These are phyloP conservation scores for Rhodophaea formosa DNA, from an alignment of 2,888 invertebrate species.

Conservation along the genomic window DNA sequence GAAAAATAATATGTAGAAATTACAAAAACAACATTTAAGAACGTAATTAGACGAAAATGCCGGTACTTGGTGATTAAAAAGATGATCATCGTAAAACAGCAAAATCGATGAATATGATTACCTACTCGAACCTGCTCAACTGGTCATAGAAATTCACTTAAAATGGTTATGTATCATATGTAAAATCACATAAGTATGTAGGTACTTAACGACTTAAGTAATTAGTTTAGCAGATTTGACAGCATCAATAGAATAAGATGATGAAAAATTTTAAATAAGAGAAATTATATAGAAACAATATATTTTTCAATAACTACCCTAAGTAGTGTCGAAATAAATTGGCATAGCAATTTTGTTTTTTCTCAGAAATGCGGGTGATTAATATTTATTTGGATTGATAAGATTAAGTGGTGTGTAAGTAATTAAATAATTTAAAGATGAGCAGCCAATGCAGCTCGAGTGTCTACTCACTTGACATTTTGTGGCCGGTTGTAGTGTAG, in stretches of 20 bases:
- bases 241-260: background rate
- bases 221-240: too few relatives aligned
- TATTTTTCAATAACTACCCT: conserved; percentile 12
- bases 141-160: background rate
- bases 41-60: too few relatives aligned
- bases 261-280: background rate
- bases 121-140: background rate
- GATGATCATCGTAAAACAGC: too few relatives aligned
- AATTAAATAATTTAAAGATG: background rate
- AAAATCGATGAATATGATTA: too few relatives aligned
- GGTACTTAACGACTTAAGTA: too few relatives aligned
- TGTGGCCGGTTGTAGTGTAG: conserved; percentile 73
- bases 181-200: too few relatives aligned
- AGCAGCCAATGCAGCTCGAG: background rate
- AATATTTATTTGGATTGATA: background rate
- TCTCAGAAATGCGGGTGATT: background rate
- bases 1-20: too few relatives aligned
- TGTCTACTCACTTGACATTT: conserved; percentile 71
- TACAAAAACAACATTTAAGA: too few relatives aligned
- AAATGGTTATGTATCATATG: too few relatives aligned
- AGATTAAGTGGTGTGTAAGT: background rate
- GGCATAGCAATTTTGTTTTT: background rate
- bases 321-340: background rate
- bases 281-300: background rate
- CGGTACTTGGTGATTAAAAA: too few relatives aligned